Evolutionary conservation across 2,888 invertebrate species (phyloP), one percentile per base, ranked within the genome.

Genomic region (Drosophila hamatofila): DNA sequence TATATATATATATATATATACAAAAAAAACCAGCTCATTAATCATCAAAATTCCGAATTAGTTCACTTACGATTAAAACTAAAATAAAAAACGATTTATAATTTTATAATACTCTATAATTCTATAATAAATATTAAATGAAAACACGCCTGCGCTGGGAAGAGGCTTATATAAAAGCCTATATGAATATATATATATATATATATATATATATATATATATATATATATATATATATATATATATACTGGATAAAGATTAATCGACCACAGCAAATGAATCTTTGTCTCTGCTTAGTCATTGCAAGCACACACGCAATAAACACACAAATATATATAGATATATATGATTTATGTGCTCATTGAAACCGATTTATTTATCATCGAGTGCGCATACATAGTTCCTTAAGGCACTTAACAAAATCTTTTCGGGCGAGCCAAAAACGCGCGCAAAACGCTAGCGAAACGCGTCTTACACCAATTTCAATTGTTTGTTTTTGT

Each of bases 401-500:
- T 49, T 55, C 18, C 14, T 37, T n/a, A n/a, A n/a, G 37, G n/a
- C 35, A 37, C 21, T 37, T 30, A 54, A 42, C 14, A 21, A 33
- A 39, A 33, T 7, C 2, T 30, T 56, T 44, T 44, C 27, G 39
- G 27, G 60, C 56, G 37, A 12, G 27, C 14, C 12, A 30, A 37
- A 65, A 65, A 51, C 66, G 66, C 65, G 66, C 30, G 52, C 66
- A 23, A 52, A 44, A 52, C 65, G 65, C 66, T 39, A 65, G 30
- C 27, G 33, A 72, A 72, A 59, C 71, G 56, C 61, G 41, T 23
- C 42, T 54, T 25, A 41, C 21, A 51, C 71, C 58, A 54, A 64
- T 72, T 66, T 61, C 35, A 71, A 71, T 63, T 78, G 42, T 66
- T 57, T 69, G 30, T 76, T 44, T 1, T 46, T 51, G 25, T 39